A percentile compares a stretch with the other conserved stretches of the same genome.
These are phyloP conservation scores for Microcebus ravelobensis DNA, from an alignment of 2,113 vertebrate genomes.

Conservation along the genomic window DNA sequence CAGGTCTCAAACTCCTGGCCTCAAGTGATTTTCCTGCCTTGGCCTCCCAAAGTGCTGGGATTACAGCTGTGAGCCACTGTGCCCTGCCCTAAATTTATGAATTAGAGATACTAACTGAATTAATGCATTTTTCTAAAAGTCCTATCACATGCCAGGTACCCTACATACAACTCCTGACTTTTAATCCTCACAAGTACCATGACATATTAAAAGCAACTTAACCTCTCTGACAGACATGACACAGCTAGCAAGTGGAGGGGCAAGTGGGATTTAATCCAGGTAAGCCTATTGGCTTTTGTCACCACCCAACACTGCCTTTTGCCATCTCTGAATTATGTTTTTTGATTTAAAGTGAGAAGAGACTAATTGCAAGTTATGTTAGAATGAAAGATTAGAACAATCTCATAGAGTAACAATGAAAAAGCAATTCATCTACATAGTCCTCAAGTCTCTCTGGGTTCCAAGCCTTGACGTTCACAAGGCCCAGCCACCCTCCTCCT, in stretches of 20 bases:
- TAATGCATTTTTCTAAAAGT: background rate
- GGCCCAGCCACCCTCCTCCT: background rate
- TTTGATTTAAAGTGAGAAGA: background rate
- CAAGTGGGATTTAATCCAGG: background rate
- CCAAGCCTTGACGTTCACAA: background rate
- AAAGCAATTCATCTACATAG: background rate
- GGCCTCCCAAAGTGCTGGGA: too few species aligned
- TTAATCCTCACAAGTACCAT: background rate
- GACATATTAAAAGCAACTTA: background rate
- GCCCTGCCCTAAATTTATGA: background rate
- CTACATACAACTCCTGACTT: background rate
- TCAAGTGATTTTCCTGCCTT: too few species aligned
- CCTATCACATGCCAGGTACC: background rate
- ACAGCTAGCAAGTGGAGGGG: background rate
- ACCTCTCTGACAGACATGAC: background rate
- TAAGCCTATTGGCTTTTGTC: background rate
- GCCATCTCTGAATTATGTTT: background rate
- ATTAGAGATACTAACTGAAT: background rate
- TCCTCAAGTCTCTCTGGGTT: background rate
- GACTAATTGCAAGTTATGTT: background rate
- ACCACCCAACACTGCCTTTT: background rate
- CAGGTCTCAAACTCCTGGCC: too few species aligned
- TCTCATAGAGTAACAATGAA: background rate
- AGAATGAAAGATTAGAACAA: conserved; percentile 4
- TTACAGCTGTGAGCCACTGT: too few species aligned